Evolutionary conservation across 2,113 vertebrate species (phyloP).

Genomic region (Myrmecobius fasciatus): DNA sequence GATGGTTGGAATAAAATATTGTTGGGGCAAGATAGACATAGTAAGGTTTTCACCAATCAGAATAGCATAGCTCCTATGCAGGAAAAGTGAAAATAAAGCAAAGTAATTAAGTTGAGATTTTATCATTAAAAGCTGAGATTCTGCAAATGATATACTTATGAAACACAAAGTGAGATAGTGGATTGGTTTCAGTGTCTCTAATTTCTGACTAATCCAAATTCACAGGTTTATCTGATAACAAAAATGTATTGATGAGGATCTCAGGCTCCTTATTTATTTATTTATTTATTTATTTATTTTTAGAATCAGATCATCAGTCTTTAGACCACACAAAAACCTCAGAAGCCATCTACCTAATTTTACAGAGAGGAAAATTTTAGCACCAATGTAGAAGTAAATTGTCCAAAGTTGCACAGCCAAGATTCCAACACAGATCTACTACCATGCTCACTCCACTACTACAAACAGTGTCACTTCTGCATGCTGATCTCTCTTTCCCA

Average conservation of each 20-base stretch:
- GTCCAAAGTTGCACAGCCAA: background rate
- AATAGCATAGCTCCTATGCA: background rate
- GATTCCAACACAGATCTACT: background rate
- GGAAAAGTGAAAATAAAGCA: background rate
- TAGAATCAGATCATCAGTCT: background rate
- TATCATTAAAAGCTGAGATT: background rate
- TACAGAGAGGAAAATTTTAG: background rate
- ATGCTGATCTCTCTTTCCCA: background rate
- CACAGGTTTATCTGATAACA: background rate
- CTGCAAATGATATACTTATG: background rate
- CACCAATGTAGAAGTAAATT: background rate
- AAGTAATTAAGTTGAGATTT: background rate
- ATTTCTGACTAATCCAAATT: background rate
- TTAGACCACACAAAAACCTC: background rate
- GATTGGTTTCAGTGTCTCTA: background rate
- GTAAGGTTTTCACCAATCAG: background rate
- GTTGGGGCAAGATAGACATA: background rate
- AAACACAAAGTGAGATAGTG: background rate
- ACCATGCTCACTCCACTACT: background rate
- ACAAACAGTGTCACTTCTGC: background rate
- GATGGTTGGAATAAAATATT: background rate
- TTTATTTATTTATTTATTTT: too few relatives aligned
- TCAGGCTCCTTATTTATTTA: background rate
- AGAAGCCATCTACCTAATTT: background rate
- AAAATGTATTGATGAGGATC: accelerated